Evolutionary conservation across 2,888 invertebrate genomes (phyloP).

Genomic region (Lumbricus terrestris): DNA sequence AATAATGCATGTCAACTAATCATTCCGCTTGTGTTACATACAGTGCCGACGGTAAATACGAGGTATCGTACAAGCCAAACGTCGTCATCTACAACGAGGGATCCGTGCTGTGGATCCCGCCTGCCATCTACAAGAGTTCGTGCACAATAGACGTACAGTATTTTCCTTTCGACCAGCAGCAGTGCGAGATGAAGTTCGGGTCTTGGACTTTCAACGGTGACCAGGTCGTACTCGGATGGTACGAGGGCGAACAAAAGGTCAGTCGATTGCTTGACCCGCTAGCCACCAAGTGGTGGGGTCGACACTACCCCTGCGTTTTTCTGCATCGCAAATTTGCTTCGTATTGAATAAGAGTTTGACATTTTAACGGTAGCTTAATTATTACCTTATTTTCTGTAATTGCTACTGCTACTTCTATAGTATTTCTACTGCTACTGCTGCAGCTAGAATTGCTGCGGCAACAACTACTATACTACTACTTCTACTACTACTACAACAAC

Average conservation of each 20-base stretch:
- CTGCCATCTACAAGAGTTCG: constrained; percentile 98
- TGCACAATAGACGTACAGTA: constrained; percentile 99
- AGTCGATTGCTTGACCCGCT: not conserved
- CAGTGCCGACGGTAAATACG: constrained; percentile 99
- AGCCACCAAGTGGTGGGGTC: no score
- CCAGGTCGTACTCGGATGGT: constrained; percentile 42
- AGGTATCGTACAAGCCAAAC: constrained; percentile 98
- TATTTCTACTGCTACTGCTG: no score
- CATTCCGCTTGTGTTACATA: constrained; percentile 67
- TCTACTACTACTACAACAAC: no score
- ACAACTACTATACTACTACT: no score
- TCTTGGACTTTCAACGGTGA: constrained; percentile 58
- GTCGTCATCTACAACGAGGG: constrained; percentile 94
- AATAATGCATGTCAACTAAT: no score
- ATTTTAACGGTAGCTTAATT: no score
- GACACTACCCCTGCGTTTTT: no score
- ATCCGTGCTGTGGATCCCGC: constrained; percentile 94
- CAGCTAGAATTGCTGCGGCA: no score
- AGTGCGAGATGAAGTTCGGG: constrained; percentile 98
- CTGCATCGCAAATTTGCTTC: no score
- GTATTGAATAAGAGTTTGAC: no score
- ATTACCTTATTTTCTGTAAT: no score
- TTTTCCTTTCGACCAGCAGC: constrained; percentile 99
- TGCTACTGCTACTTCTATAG: no score
- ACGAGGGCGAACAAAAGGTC: constrained; percentile 26